A percentile compares a stretch with the other conserved stretches of the same genome.
phyloP scores from a whole-genome alignment of 64 coral and sea anemone genomes.

The Astreopora myriophthalma region DNA sequence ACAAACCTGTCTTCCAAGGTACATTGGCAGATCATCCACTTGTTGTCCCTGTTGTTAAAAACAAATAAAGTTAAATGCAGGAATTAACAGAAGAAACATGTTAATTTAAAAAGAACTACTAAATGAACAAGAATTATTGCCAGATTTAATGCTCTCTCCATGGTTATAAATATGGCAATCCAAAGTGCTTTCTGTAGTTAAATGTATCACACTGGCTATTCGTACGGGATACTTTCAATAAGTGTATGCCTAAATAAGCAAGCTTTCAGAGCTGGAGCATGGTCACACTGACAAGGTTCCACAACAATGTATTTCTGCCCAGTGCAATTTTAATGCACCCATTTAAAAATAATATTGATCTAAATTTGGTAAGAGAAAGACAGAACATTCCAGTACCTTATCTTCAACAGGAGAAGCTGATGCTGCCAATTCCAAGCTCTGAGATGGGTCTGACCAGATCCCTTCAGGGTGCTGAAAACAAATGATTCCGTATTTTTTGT shows the following conservation, averaged over 20 bases:
- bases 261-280: no score
- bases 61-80: not conserved
- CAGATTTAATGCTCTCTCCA: no score
- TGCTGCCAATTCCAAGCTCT: not conserved
- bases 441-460: slow-evolving; percentile 73
- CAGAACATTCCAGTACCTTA: not conserved
- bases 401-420: not conserved
- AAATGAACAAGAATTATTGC: no score
- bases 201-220: no score
- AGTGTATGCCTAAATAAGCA: no score
- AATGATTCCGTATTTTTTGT: not conserved
- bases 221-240: no score
- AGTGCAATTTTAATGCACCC: no score
- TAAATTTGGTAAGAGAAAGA: not conserved
- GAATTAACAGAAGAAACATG: not conserved
- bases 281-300: no score
- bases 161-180: no score
- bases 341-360: no score
- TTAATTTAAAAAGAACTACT: not conserved
- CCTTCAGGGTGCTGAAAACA: slow-evolving; percentile 81
- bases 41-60: not conserved
- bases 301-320: no score
- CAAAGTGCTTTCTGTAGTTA: no score
- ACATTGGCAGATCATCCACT: slow-evolving; percentile 39
- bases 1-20: slow-evolving; percentile 79